Conservation (phyloP, 2,113 vertebrate genomes). For the Tichodroma muraria region DNA sequence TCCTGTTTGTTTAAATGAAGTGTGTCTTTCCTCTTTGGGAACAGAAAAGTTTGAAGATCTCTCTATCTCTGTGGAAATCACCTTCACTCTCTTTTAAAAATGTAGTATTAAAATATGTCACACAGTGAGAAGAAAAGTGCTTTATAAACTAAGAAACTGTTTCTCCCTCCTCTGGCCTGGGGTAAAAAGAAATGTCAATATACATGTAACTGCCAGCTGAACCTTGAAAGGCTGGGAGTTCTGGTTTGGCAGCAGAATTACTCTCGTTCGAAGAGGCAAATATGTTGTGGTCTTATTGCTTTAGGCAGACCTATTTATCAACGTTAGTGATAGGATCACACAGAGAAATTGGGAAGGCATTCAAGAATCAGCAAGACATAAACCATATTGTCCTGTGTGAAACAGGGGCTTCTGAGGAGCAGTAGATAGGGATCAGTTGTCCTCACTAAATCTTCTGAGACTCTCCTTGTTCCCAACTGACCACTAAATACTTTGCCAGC, state of each 20-base stretch:
- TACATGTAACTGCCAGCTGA: conserved; percentile 19
- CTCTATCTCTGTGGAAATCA: not conserved
- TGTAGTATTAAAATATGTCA: not conserved
- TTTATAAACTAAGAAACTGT: not conserved
- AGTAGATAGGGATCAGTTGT: not conserved
- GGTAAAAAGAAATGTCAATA: conserved; percentile 45
- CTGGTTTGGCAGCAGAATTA: conserved; percentile 28
- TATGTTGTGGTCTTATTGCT: conserved; percentile 16
- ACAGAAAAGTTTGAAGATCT: not conserved
- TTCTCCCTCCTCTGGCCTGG: not conserved
- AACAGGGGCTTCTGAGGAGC: not conserved
- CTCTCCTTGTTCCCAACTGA: not conserved
- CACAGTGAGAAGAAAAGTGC: not conserved
- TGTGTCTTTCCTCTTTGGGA: not conserved
- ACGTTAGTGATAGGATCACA: not conserved
- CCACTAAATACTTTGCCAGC: not conserved
- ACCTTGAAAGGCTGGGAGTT: not conserved
- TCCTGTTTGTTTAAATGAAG: not conserved
- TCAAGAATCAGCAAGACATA: conserved; percentile 6
- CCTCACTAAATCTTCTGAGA: not conserved
- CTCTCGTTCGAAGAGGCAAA: conserved; percentile 29
- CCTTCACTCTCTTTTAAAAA: not conserved
- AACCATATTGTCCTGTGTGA: not conserved
- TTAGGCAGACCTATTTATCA: conserved; percentile 45
- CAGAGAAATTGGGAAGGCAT: not conserved